Evolutionary conservation across 2,113 vertebrate genomes (phyloP), one percentile per base, ranked within the genome.

Genomic region (Chlamydotis undulata): DNA sequence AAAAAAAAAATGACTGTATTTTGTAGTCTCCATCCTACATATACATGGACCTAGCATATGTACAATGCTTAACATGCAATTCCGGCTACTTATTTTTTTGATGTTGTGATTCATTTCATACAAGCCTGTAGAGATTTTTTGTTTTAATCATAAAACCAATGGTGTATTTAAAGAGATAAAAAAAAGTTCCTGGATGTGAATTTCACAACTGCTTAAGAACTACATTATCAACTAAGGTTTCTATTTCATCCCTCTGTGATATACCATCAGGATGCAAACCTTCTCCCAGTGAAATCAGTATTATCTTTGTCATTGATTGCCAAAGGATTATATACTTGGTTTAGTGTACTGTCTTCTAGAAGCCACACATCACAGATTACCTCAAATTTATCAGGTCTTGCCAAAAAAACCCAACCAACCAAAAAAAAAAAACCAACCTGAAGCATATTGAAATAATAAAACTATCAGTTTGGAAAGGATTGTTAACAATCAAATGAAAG

Each of bases 401-500:
- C 6, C 11, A 64, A 68, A 52, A 24, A 17, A 35, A 35, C 35
- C 35, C 35, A 35, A 35, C 35, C 35, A 35, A 35, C 35, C 35
- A 35, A 35, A 35, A 19, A 25, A 8, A 37, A 14, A 33, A 33
- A 24, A 17, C 28, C 14, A 25, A 43, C 19, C 21, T 37, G 14
- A 93, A 93, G 78, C 52, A 75, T 60, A 71, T 9, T 91, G 91
- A 89, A 78, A 75, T 71, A 64, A 90, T 57, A 50, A 90, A 91
- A 90, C 70, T 28, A 79, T 45, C 24, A 15, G 12, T 81, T 87
- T 84, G 37, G 59, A 91, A 96, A 94, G 76, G 35, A 93, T 31
- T 80, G 41, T 74, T 90, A 80, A 63, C n/a, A 82, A 84, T 50
- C 21, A 3, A 90, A 92, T 69, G 57, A 97, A 95, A 96, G 75